phyloP scores from a whole-genome alignment of 2,797 vertebrate genomes.

The Lepidocolaptes lacrymiger region DNA sequence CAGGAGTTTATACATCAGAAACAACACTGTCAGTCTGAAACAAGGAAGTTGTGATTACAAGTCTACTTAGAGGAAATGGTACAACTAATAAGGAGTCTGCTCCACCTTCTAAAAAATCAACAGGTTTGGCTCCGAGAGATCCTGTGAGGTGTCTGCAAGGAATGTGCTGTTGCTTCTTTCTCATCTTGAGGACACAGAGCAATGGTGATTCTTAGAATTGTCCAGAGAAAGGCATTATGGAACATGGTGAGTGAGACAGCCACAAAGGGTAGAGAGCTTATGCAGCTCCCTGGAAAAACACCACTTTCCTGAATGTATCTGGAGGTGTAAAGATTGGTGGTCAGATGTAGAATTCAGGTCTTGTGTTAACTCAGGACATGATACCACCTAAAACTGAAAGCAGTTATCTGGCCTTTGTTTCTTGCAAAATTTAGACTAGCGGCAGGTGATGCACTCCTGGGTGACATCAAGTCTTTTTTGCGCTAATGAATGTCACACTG shows the following conservation, averaged over 20 bases:
- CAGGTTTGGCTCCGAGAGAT: not conserved
- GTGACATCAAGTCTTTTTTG: not conserved
- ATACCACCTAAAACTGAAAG: not conserved
- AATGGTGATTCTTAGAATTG: not conserved
- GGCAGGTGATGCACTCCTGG: fast-evolving
- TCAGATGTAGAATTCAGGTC: not conserved
- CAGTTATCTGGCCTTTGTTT: not conserved
- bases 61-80: slow-evolving; percentile 17
- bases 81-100: slow-evolving; percentile 11
- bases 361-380: not conserved
- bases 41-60: slow-evolving; percentile 42
- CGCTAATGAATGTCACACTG: fast-evolving
- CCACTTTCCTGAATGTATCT: not conserved
- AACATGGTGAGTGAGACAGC: not conserved
- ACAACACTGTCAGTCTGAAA: not conserved
- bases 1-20: slow-evolving; percentile 26
- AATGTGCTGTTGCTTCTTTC: not conserved
- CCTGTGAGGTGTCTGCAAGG: not conserved
- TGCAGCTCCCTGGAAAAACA: not conserved
- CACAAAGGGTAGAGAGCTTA: not conserved
- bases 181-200: not conserved
- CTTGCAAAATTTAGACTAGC: not conserved
- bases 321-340: not conserved
- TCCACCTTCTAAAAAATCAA: not conserved
- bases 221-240: not conserved